These are phyloP conservation scores for Plectropomus leopardus DNA, from an alignment of 2,113 vertebrate genomes.

Conservation along the genomic window DNA sequence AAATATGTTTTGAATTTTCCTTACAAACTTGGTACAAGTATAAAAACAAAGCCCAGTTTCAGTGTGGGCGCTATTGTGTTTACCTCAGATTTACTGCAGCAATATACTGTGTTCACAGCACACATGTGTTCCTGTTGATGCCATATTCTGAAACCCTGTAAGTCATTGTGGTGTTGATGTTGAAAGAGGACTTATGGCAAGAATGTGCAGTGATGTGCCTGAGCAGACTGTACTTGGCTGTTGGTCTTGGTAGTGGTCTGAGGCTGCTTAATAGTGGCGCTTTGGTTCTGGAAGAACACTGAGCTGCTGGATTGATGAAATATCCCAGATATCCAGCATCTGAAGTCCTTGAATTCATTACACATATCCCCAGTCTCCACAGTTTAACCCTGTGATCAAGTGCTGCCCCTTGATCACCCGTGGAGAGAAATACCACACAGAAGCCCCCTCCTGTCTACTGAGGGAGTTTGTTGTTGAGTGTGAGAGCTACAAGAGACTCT, in stretches of 20 bases:
- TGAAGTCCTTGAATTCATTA: constrained; percentile 69
- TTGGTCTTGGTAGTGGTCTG: constrained; percentile 72
- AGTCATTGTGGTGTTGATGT: constrained; percentile 63
- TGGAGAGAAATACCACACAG: constrained; percentile 68
- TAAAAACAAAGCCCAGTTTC: constrained; percentile 53
- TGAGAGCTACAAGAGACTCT: constrained; percentile 36
- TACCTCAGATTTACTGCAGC: constrained; percentile 49
- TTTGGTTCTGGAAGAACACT: constrained; percentile 67
- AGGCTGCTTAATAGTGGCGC: constrained; percentile 66
- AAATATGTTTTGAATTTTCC: constrained; percentile 62
- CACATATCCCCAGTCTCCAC: constrained; percentile 49
- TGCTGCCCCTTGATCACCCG: constrained; percentile 43
- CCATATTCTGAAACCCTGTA: constrained; percentile 48
- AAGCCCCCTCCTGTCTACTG: constrained; percentile 35
- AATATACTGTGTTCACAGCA: constrained; percentile 22
- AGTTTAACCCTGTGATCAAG: constrained; percentile 55
- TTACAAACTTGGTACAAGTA: constrained; percentile 28
- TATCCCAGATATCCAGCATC: constrained; percentile 62
- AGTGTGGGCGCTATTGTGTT: constrained; percentile 17
- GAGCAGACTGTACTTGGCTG: constrained; percentile 55
- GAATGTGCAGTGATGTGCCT: constrained; percentile 60
- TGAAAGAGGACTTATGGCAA: constrained; percentile 62
- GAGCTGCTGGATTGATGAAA: constrained; percentile 67
- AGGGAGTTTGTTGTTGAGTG: constrained; percentile 51
- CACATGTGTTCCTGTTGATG: constrained; percentile 49